Conservation (phyloP, 2,113 vertebrate genomes). For the Lycaon pictus region DNA sequence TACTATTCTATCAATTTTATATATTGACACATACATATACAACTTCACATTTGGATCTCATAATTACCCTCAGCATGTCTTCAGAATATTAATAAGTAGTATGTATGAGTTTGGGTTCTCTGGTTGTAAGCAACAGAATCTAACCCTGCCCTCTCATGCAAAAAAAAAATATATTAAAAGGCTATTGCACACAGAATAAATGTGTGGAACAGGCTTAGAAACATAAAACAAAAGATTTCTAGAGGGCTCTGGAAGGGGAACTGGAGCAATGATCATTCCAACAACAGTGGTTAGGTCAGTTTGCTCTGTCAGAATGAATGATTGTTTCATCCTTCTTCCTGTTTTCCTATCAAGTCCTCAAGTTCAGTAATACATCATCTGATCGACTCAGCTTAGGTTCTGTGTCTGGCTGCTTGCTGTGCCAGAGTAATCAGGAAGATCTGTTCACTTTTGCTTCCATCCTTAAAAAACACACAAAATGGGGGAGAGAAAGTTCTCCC, state of each 20-base stretch:
- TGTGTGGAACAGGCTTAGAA: background rate
- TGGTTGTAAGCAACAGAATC: background rate
- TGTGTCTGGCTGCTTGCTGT: background rate
- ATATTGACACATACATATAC: background rate
- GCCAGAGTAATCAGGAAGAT: background rate
- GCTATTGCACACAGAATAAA: background rate
- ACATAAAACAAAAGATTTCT: background rate
- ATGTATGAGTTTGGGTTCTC: background rate
- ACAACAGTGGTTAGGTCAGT: background rate
- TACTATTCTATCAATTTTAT: background rate
- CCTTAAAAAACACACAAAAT: background rate
- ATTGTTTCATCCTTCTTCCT: background rate
- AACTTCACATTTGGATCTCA: background rate
- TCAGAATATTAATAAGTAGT: background rate
- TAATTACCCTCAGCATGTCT: background rate
- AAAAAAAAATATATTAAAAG: background rate
- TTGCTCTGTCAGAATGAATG: background rate
- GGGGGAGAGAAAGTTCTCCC: background rate
- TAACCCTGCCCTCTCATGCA: background rate
- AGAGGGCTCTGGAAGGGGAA: background rate
- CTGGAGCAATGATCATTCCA: background rate
- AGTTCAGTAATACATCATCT: background rate
- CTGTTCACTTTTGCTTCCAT: background rate
- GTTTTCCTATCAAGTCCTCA: background rate
- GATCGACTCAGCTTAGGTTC: background rate